These are phyloP conservation scores for Cotesia typhae DNA, from an alignment of 1,140 invertebrate genomes.

Conservation along the genomic window DNA sequence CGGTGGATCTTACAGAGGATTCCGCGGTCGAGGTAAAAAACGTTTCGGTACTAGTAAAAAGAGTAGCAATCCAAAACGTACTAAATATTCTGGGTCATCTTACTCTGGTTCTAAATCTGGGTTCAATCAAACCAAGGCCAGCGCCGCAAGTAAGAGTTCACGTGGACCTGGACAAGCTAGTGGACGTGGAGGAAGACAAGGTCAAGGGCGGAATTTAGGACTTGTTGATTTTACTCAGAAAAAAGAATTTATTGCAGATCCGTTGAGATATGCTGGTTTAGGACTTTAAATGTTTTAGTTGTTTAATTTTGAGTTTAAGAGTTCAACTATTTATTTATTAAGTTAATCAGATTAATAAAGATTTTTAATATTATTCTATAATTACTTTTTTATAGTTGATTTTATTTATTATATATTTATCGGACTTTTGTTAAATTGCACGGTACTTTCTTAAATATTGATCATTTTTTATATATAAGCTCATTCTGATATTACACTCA, in stretches of 20 bases:
- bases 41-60: constrained; percentile 38
- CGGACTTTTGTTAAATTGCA: no score
- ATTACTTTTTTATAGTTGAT: constrained; percentile 32
- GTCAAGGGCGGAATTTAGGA: constrained; percentile 42
- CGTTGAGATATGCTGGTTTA: constrained; percentile 47
- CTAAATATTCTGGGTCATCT: constrained; percentile 40
- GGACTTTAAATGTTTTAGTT: constrained; percentile 20
- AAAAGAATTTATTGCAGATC: constrained; percentile 48
- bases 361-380: neutral
- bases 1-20: constrained; percentile 18
- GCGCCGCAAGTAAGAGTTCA: neutral
- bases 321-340: constrained; percentile 16
- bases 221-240: constrained; percentile 53
- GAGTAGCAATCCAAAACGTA: constrained; percentile 44
- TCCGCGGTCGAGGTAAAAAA: constrained; percentile 41
- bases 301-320: neutral
- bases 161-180: neutral
- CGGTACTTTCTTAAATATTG: no score
- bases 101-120: neutral
- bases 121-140: neutral
- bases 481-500: no score
- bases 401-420: neutral
- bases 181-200: neutral
- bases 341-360: constrained; percentile 17
- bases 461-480: no score